Evolutionary conservation across 2,888 invertebrate species (phyloP).

Genomic region (Conus canariensis): DNA sequence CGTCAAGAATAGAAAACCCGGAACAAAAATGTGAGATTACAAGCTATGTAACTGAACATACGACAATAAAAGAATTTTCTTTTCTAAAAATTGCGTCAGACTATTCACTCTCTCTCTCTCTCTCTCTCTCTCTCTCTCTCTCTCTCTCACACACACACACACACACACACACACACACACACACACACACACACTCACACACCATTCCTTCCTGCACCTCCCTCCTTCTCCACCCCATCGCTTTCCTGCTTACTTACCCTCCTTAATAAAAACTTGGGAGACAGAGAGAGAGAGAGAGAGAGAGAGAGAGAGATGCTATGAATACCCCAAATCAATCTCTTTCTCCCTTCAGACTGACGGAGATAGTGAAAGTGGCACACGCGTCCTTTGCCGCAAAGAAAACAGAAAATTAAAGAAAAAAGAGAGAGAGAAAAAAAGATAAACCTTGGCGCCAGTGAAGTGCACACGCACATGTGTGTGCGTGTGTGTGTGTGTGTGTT

Average conservation of each 20-base stretch:
- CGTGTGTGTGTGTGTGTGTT: too few relatives aligned
- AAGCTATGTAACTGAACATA: too few relatives aligned
- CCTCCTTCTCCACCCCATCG: neutral
- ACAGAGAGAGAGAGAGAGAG: neutral
- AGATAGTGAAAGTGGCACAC: too few relatives aligned
- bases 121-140: slow-evolving; percentile 10
- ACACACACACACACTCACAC: too few relatives aligned
- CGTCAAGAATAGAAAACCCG: too few relatives aligned
- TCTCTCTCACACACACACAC: neutral
- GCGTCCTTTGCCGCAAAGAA: too few relatives aligned
- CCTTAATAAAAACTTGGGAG: too few relatives aligned
- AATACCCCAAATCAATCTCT: neutral
- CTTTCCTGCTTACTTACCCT: neutral
- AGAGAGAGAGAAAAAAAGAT: neutral
- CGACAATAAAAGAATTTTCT: too few relatives aligned
- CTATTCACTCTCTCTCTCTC: neutral
- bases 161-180: neutral
- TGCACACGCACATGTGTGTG: too few relatives aligned
- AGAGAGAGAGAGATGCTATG: neutral
- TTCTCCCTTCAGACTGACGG: neutral
- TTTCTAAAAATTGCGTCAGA: too few relatives aligned
- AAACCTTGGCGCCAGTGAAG: neutral
- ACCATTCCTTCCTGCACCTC: neutral
- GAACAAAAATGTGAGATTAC: too few relatives aligned
- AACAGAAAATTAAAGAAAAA: neutral